phyloP scores from a whole-genome alignment of 2,888 invertebrate genomes.

The Brenthis ino region DNA sequence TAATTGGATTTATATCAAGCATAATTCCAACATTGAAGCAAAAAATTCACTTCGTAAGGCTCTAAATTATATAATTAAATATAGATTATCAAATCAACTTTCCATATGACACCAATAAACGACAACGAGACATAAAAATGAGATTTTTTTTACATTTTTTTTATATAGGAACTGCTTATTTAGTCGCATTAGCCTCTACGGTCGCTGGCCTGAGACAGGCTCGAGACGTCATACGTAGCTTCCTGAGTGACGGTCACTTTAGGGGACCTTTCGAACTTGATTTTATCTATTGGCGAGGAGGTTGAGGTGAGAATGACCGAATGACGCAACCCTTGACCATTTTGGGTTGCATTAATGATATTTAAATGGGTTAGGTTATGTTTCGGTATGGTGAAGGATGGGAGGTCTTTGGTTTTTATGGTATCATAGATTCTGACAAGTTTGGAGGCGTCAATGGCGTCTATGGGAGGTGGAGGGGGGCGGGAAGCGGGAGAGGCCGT shows the following conservation, averaged over 20 bases:
- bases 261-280: slow-evolving; percentile 58
- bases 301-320: slow-evolving; percentile 74
- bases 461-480: slow-evolving; percentile 49
- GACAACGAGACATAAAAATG: slow-evolving; percentile 27
- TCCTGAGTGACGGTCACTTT: slow-evolving; percentile 60
- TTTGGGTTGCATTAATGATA: slow-evolving; percentile 53
- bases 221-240: slow-evolving; percentile 50
- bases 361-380: slow-evolving; percentile 62
- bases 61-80: slow-evolving; percentile 14
- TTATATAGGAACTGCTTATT: slow-evolving; percentile 44
- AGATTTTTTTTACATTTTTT: slow-evolving; percentile 25
- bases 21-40: neutral
- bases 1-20: neutral
- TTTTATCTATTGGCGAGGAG: slow-evolving; percentile 48
- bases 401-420: slow-evolving; percentile 65
- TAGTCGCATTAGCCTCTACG: slow-evolving; percentile 38
- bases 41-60: slow-evolving; percentile 17
- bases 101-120: slow-evolving; percentile 9
- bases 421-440: slow-evolving; percentile 73
- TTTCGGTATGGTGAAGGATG: slow-evolving; percentile 70
- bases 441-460: slow-evolving; percentile 62
- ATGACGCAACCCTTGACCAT: slow-evolving; percentile 44
- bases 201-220: slow-evolving; percentile 38
- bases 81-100: slow-evolving; percentile 6
- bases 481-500: slow-evolving; percentile 66